Conservation (phyloP, 2,888 invertebrate species). For the Aspidapion aeneum region DNA sequence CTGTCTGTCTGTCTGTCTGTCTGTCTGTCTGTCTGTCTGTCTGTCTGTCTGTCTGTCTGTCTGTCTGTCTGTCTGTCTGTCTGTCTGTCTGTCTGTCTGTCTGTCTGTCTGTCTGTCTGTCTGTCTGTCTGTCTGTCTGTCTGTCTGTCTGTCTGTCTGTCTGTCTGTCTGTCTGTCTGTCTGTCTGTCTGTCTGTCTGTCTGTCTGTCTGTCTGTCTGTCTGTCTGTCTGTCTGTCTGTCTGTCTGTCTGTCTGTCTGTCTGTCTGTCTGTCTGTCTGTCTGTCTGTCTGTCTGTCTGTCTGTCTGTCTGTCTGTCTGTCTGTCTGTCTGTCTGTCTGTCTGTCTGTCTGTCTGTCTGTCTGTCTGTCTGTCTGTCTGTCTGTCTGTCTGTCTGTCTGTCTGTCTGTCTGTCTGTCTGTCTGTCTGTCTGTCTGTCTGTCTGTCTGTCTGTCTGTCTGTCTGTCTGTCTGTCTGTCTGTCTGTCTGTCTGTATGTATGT, state of each 20-base stretch:
- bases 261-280: background rate
- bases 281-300: background rate
- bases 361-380: background rate
- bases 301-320: background rate
- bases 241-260: background rate
- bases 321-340: background rate
- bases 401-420: background rate
- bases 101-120: background rate
- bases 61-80: background rate
- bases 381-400: background rate
- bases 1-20: too few relatives aligned
- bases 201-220: background rate
- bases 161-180: background rate
- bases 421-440: background rate
- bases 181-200: background rate
- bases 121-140: background rate
- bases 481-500: too few relatives aligned
- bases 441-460: background rate
- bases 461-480: background rate
- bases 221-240: background rate
- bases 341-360: too few relatives aligned
- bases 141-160: background rate
- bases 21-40: background rate
- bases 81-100: background rate
- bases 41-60: background rate